Base-by-base conservation (phyloP, 2,888 invertebrate species). In the Shargacucullia verbasci region DNA sequence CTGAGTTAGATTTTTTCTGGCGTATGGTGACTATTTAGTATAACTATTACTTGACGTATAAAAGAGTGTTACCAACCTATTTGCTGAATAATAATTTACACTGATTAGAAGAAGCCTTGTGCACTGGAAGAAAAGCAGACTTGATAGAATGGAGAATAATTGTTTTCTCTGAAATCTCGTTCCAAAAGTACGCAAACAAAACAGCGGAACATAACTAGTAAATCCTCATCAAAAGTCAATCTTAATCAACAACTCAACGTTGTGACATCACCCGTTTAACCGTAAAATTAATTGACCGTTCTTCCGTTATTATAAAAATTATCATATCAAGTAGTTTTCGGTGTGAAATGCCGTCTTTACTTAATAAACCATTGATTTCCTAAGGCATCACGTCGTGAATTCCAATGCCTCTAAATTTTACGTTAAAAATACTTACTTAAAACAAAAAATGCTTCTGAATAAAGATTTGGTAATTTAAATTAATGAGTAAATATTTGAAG, bases 251-350 rank as follows among this genome's bases (percentile, higher is more conserved):
- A 44, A 48, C 29, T 25, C 20, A 13, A 33, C 34, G 55, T 69
- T 67, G 72, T 70, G 76, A 72, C 70, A 67, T 46, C 50, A 59
- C 53, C 49, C 56, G 9, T 70, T 67, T 65, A 52, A 61, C 71
- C 57, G 74, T 80, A 70, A 66, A 73, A 61, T 68, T 77, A 79
- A 77, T 76, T 58, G 72, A 58, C 46, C 41, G 56, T 53, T 73
- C 79, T 79, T 79, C 83, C 81, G 83, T 73, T 73, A 76, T 77
- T 74, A 73, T 58, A 31, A 41, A 59, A 75, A 82, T 80, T 81
- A 79, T 68, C 77, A 76, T 78, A 76, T 57, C 63, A 47, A 66
- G 49, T 59, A 31, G 73, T 47, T 50, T 57, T 59, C 47, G 76
- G 73, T 65, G 76, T 76, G 63, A 73, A 73, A 59, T 47, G 47